These are phyloP conservation scores for Tuta absoluta DNA, from an alignment of 2,888 invertebrate genomes.

Conservation along the genomic window DNA sequence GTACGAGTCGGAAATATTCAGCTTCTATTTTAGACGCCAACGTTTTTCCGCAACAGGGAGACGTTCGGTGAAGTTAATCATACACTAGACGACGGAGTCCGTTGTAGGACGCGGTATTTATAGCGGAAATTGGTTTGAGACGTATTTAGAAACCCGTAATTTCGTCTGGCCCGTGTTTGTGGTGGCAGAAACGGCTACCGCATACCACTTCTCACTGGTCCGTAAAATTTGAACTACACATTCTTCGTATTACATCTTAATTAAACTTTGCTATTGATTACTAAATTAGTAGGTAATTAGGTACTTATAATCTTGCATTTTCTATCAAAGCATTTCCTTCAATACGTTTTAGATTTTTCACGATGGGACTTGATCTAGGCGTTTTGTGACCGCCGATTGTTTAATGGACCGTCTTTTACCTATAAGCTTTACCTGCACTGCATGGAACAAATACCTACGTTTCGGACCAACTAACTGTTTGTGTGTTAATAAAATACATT, in stretches of 20 bases:
- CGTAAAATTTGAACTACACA: slow-evolving; percentile 6
- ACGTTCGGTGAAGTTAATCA: slow-evolving; percentile 73
- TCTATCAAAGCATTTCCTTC: no score
- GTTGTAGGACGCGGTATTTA: slow-evolving; percentile 64
- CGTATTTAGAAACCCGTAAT: slow-evolving; percentile 61
- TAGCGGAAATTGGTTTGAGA: slow-evolving; percentile 63
- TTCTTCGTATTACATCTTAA: slow-evolving; percentile 1
- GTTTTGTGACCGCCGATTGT: no score
- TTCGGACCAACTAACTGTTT: neutral
- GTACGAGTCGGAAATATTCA: slow-evolving; percentile 74
- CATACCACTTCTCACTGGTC: slow-evolving; percentile 16
- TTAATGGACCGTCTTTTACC: no score
- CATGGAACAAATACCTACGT: no score
- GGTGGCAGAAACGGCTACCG: slow-evolving; percentile 30
- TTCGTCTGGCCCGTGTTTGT: slow-evolving; percentile 53
- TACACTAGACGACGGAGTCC: slow-evolving; percentile 65
- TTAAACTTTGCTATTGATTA: neutral
- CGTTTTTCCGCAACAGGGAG: slow-evolving; percentile 77
- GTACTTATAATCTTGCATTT: no score
- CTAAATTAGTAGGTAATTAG: neutral
- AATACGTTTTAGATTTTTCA: no score
- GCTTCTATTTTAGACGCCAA: slow-evolving; percentile 70
- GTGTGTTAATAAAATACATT: neutral
- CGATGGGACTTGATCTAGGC: no score
- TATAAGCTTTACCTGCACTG: no score